Evolutionary conservation across 1,140 invertebrate species (phyloP).

Genomic region (Musca domestica): DNA sequence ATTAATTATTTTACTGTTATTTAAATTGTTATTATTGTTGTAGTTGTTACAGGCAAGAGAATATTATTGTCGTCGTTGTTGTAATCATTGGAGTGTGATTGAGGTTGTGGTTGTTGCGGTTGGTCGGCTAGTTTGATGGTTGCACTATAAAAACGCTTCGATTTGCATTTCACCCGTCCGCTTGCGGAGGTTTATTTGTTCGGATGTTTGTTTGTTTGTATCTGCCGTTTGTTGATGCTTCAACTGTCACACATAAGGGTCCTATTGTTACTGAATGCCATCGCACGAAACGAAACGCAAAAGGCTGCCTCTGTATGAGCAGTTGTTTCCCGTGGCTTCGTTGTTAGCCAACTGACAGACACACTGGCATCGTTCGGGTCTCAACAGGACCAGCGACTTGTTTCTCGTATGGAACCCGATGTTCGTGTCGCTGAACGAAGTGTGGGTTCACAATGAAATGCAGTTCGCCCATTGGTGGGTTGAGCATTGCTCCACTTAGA

Average conservation of each 20-base stretch:
- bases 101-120: too few relatives aligned
- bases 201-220: slow-evolving; percentile 4
- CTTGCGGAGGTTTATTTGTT: slow-evolving; percentile 15
- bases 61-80: too few relatives aligned
- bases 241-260: slow-evolving; percentile 19
- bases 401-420: neutral
- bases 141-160: neutral
- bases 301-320: neutral
- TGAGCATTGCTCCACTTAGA: neutral
- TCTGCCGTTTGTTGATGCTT: slow-evolving; percentile 13
- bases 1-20: too few relatives aligned
- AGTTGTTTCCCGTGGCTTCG: slow-evolving; percentile 13
- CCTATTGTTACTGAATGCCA: slow-evolving; percentile 28
- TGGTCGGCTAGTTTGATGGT: too few relatives aligned
- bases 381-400: neutral
- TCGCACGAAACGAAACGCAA: slow-evolving; percentile 16
- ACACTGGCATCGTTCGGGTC: neutral
- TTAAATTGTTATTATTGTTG: too few relatives aligned
- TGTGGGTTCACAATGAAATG: neutral
- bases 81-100: too few relatives aligned
- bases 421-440: neutral
- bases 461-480: slow-evolving; percentile 26
- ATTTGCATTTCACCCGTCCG: neutral
- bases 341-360: neutral
- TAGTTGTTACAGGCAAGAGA: too few relatives aligned